These are phyloP conservation scores for Forficula auricularia DNA, from an alignment of 1,140 invertebrate species.

Conservation along the genomic window DNA sequence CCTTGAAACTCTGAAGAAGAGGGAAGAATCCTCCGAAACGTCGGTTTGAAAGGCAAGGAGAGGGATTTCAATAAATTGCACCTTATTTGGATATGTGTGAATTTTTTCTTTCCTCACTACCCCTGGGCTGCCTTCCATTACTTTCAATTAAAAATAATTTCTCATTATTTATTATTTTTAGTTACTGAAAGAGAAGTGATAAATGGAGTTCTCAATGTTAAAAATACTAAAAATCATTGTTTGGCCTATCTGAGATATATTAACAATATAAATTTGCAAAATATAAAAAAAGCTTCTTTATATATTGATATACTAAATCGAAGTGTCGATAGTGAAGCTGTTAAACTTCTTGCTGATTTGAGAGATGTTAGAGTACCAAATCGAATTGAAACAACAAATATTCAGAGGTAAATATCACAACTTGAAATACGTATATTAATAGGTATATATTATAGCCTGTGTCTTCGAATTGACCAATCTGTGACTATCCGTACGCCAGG, in stretches of 20 bases:
- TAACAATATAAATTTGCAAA: slow-evolving; percentile 93
- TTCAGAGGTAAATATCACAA: slow-evolving; percentile 58
- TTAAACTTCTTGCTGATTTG: slow-evolving; percentile 73
- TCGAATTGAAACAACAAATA: slow-evolving; percentile 75
- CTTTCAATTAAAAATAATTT: slow-evolving; percentile 3
- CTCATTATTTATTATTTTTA: slow-evolving; percentile 28
- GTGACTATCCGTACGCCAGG: no score
- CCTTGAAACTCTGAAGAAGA: no score
- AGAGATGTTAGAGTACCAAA: slow-evolving; percentile 70
- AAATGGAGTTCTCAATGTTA: slow-evolving; percentile 82
- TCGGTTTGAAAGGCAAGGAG: no score
- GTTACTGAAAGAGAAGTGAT: slow-evolving; percentile 96
- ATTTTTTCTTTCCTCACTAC: no score
- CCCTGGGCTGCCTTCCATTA: no score
- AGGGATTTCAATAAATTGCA: no score
- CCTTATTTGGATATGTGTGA: no score
- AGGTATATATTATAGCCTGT: background rate
- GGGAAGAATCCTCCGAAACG: no score
- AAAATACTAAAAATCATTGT: slow-evolving; percentile 90
- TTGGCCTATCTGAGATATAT: slow-evolving; percentile 91
- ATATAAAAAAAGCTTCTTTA: slow-evolving; percentile 79
- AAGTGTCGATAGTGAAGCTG: slow-evolving; percentile 83
- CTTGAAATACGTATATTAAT: background rate
- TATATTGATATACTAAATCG: slow-evolving; percentile 90
- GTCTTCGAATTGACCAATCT: slow-evolving; percentile 1